phyloP scores from a whole-genome alignment of 2,113 vertebrate genomes.

The Loxodonta africana region DNA sequence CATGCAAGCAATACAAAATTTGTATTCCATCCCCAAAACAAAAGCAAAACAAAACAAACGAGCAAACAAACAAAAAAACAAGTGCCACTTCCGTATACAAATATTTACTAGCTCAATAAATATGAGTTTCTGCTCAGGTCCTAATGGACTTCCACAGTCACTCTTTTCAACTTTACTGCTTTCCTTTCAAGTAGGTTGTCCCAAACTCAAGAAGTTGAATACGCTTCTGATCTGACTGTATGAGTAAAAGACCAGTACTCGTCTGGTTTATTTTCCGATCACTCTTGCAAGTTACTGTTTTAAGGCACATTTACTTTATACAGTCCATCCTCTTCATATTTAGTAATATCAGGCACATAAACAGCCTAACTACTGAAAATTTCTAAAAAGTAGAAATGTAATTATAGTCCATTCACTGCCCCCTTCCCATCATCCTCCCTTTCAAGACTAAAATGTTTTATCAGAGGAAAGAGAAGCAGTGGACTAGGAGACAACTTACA shows the following conservation, averaged over 20 bases:
- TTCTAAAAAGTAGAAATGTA: background rate
- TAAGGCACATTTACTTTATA: background rate
- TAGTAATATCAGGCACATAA: too few relatives aligned
- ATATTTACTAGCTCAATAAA: background rate
- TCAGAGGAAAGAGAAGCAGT: background rate
- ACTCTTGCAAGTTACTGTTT: too few relatives aligned
- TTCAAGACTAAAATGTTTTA: background rate
- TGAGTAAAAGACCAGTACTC: background rate
- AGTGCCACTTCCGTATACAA: background rate
- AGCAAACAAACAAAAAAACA: too few relatives aligned
- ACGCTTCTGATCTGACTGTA: background rate
- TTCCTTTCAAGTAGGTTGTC: background rate
- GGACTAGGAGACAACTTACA: background rate
- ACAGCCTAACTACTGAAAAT: background rate
- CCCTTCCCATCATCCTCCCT: too few relatives aligned
- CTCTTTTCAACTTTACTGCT: background rate
- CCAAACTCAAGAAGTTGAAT: background rate
- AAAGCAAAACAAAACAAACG: background rate
- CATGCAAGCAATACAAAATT: background rate
- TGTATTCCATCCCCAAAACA: background rate
- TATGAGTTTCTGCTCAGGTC: too few relatives aligned
- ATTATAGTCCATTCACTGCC: rapidly evolving
- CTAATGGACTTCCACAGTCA: background rate
- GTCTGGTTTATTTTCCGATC: background rate
- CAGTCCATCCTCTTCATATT: rapidly evolving